Evolutionary conservation across 1,140 invertebrate genomes (phyloP), one percentile per base, ranked within the genome.

Genomic region (Drosophila rufa): DNA sequence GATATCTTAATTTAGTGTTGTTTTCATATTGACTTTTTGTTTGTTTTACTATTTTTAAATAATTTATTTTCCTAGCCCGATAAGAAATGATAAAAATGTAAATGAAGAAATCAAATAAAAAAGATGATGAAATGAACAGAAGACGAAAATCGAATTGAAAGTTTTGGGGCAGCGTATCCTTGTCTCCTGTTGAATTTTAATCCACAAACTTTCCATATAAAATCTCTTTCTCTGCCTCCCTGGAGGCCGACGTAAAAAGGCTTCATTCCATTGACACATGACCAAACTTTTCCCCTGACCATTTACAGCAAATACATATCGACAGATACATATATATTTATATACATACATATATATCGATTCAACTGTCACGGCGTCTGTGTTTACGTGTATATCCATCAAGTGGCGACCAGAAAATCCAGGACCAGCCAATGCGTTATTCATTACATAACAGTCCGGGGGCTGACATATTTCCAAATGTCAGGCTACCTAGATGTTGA

Each of bases 31-130:
- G 27, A 75, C 47, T 66, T 77, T 79, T 68, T 87, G 81, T 90
- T 90, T 90, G 78, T 89, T 90, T 90, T 77, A 71, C 82, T 90
- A 90, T 64, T 89, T 89, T 84, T 90, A 90, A 79, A 61, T 84
- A 68, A 85, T 90, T 90, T 90, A 90, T 90, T 89, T 42, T 47
- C 14, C 4, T 79, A 78, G 60, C 14, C 48, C 42, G 14, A 25
- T 80, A 83, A 70, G 65, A 25, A 67, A 58, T 30, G 36, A 66
- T 76, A 57, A 66, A 53, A 19, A 30, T 59, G 58, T 69, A 74
- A 53, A 83, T 64, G 30, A 58, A 65, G 47, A 60, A 46, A 48
- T 67, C 45, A 70, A 68, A 67, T 82, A 59, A 82, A 77, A 64
- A 33, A 62, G 56, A 58, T 59, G 38, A 61, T 57, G 47, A 56